Evolutionary conservation across 1,140 invertebrate species (phyloP).

Genomic region (Trissolcus basalis): DNA sequence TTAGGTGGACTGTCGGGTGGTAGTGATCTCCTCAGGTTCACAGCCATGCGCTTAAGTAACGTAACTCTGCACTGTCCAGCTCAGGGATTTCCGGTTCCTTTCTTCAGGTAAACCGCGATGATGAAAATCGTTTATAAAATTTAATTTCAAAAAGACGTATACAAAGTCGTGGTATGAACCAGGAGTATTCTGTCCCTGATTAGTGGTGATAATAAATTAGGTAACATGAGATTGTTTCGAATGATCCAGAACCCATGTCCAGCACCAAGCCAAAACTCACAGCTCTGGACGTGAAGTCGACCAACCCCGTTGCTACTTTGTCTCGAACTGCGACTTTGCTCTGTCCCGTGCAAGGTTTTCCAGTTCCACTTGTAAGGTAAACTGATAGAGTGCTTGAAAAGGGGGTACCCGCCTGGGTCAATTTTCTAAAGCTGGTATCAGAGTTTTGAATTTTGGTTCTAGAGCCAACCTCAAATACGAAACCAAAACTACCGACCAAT

Average conservation of each 20-base stretch:
- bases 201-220: conserved; percentile 4
- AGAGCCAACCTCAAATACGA: conserved; percentile 78
- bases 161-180: no score
- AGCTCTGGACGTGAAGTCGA: conserved; percentile 73
- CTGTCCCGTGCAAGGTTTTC: conserved; percentile 82
- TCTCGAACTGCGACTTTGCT: conserved; percentile 70
- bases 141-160: conserved; percentile 35
- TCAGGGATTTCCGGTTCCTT: conserved; percentile 78
- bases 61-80: conserved; percentile 78
- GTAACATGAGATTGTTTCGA: conserved; percentile 5
- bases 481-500: conserved; percentile 76
- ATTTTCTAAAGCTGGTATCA: no score
- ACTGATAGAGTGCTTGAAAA: conserved; percentile 15
- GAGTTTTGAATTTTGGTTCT: conserved; percentile 20
- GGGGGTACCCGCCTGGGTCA: conserved; percentile 52
- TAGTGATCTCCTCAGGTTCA: conserved; percentile 71
- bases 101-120: conserved; percentile 74
- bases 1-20: conserved; percentile 64
- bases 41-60: conserved; percentile 59
- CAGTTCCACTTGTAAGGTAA: conserved; percentile 78
- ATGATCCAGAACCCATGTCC: conserved; percentile 76
- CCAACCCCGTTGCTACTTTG: conserved; percentile 64
- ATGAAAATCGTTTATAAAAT: conserved; percentile 64
- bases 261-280: conserved; percentile 77
- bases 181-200: conserved; percentile 79